Base-by-base conservation (phyloP, 2,113 vertebrate genomes). In the Hippocampus zosterae region DNA sequence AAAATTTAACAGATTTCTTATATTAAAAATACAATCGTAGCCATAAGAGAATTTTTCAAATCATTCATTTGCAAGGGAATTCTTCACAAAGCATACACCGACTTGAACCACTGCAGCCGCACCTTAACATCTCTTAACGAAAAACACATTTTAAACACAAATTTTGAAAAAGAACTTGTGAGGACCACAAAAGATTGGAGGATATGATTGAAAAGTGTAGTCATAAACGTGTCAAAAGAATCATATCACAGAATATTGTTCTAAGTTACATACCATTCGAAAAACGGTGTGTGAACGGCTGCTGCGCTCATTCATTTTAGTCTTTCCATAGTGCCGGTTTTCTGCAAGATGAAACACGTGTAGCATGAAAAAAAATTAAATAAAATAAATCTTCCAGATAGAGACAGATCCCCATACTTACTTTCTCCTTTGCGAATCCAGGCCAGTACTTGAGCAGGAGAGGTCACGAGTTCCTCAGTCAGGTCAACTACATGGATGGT, bases 221-320 rank as follows among this genome's bases (percentile, higher is more conserved):
- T n/a, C 21, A 55, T 55, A n/a, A 55, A 55, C 2, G 19, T 23
- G 19, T 53, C 52, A 53, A 53, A 53, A 53, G 52, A 53, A 53
- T 21, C 19, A 1, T 23, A 55, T 23, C 23, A 9, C 21, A 55
- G 9, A 56, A 13, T 56, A 57, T 44, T 10, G n/a, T 55, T 60
- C 27, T 16, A 3, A 1, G 42, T 18, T 48, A 69, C 92, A 72
- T 89, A 97, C 97, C 97, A 98, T 98, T 80, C 96, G 92, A 82
- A 99, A 98, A 78, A 99, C 98, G 0, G 97, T 93, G 84, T 99
- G 97, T 0, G 97, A 99, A 40, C 96, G 95, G 71, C 96, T 98
- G 88, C 97, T 98, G 57, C 94, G 92, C 71, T 98, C 89, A 71
- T 98, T 99, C 96, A 98, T 96, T 85, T 98, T 98, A 0, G 97